Base-by-base conservation (phyloP, 2,888 invertebrate species). In the Rhamnusium bicolor region DNA sequence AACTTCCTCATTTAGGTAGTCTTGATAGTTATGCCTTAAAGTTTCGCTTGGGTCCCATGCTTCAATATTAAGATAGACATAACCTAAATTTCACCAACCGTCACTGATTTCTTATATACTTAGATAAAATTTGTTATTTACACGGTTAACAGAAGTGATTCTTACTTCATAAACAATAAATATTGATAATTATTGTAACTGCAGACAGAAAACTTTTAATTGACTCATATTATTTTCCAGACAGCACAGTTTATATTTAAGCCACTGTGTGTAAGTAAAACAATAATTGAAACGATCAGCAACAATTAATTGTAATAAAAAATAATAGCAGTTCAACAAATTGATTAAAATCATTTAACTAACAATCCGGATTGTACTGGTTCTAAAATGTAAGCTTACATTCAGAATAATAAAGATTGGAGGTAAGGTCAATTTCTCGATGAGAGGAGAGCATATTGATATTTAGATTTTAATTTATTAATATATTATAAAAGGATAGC, bases 331-430 rank as follows among this genome's bases (percentile, higher is more conserved):
- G 47, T 51, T 51, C 27, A 63, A 49, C 63, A 51, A 63, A 63
- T 63, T 29, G 63, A 63, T 63, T 63, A 24, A 51, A 63, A 49
- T 18, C 47, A 63, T 16, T 63, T 63, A n/a, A 49, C 3, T 10
- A 16, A 18, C n/a, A 8, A 61, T 46, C 63, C 51, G 51, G 63
- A 51, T 63, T n/a, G 1, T 6, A 51, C 63, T 27, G 51, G 63
- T 63, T 8, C 6, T 18, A 16, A 7, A 29, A 10, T 27, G 3
- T n/a, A 49, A 49, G 14, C 16, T 49, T 14, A 21, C 63, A 49
- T 19, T 63, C 21, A 14, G 10, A 40, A 49, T 24, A 24, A 2
- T 19, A 27, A 10, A 1, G 46, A 32, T 21, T 46, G 47, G 49
- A 63, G 40, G 46, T 62, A 47, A 8, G 8, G 32, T 56, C 21